Evolutionary conservation across 2,113 vertebrate species (phyloP), one percentile per base, ranked within the genome.

Genomic region (Chrysemys picta): DNA sequence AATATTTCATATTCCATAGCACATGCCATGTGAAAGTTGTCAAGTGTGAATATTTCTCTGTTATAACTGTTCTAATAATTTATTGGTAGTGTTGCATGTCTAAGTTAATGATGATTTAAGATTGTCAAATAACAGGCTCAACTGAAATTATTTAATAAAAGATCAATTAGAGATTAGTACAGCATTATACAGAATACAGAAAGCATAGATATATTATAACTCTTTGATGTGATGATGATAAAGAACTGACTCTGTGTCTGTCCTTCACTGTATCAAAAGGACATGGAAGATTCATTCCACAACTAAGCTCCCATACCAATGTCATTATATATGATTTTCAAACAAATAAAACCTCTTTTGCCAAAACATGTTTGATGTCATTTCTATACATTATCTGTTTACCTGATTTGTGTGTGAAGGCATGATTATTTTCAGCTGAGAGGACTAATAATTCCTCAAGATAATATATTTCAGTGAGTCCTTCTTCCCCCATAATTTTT

Each of bases 1-100:
- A 49, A 52, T 79, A 89, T 79, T 31, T 8, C 75, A 42, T 88
- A 75, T 6, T 90, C 79, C 10, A 42, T n/a, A 53, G 3, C 10
- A 35, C 19, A 21, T 17, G 6, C 4, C 24, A 38, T 65, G 62
- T 12, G 57, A 53, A 84, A 24, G 0, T 2, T 80, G 29, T 75
- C 11, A 84, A 75, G 79, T 56, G 11, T 10, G 0, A 57, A 1
- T 0, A 0, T 11, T 6, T 25, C 29, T 56, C 82, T 35, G 6
- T 76, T 8, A 13, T 84, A 62, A 47, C 24, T 80, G 3, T 17
- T 89, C 21, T 84, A 86, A 45, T 53, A 35, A 9, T 22, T 21
- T 21, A 84, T 57, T 22, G 38, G n/a, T 21, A 4, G 14, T 65
- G 8, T 25, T 53, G 1, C 38, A 42, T 3, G 9, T 69, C 8